Evolutionary conservation across 2,113 vertebrate species (phyloP), one percentile per base, ranked within the genome.

Genomic region (Paraplagusia blochii): DNA sequence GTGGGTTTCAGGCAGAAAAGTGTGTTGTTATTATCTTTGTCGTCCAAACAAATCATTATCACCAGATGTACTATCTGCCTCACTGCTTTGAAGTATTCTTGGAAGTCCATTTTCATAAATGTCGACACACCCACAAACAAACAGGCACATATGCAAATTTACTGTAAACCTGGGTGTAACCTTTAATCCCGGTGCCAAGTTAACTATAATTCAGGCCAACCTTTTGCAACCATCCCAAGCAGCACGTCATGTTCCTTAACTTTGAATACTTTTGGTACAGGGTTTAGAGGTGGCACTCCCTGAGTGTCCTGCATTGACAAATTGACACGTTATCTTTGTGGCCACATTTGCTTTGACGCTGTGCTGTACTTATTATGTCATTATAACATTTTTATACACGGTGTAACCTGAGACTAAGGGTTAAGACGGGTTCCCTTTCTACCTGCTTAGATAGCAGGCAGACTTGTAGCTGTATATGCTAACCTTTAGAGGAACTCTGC

Each of bases 1-100:
- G 72, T 73, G 78, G 80, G 80, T 60, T 62, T 69, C 42, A 36
- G 12, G 35, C 44, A 47, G 54, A 43, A 19, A 36, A 44, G 13
- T 5, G 14, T 15, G 11, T 45, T 22, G 52, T 50, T 19, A 62
- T 9, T 33, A 4, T 58, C 35, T 56, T 58, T 11, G 54, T 60
- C 10, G 35, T 48, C 22, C 40, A 60, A 52, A 61, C 45, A 40
- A 7, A 42, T 19, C 22, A 29, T 29, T 29, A 29, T 29, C 22
- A 29, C 22, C 22, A 29, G 6, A 29, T 29, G 22, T 29, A 29
- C 22, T 29, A 29, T 29, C 22, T 29, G 22, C 22, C 22, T 2
- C 22, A 6, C 22, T 0, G 19, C 62, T n/a, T 15, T 17, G 5
- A 29, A 9, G 4, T 12, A 33, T 59, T 18, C 3, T 19, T 9